These are phyloP conservation scores for Enteromius treurensis DNA, from an alignment of 2,797 vertebrate species.

Conservation along the genomic window DNA sequence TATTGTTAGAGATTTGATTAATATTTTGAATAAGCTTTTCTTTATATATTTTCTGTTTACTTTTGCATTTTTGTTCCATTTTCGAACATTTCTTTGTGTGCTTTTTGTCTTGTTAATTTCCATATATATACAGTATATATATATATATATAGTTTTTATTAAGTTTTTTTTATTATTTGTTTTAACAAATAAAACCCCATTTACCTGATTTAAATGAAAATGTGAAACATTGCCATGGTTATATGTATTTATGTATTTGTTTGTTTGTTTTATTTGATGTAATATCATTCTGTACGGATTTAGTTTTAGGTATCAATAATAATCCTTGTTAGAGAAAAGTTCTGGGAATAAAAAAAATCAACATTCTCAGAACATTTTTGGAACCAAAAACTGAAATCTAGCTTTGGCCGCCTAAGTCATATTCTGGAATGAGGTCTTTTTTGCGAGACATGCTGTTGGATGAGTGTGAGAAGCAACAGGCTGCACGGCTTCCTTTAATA, in stretches of 20 bases:
- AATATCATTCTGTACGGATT: neutral
- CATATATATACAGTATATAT: no score
- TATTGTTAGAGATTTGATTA: no score
- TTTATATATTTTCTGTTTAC: neutral
- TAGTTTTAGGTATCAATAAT: neutral
- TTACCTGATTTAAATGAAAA: no score
- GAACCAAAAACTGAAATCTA: neutral
- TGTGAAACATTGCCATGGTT: no score
- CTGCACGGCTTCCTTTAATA: slow-evolving; percentile 62
- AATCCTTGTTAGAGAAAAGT: neutral
- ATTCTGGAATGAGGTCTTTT: neutral
- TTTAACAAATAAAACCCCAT: no score
- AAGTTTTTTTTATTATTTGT: no score
- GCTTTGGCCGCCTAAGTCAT: neutral
- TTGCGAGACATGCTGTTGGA: neutral
- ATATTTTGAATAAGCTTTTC: neutral
- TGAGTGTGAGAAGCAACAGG: slow-evolving; percentile 43
- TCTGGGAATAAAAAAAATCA: neutral
- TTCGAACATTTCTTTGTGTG: no score
- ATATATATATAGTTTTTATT: no score
- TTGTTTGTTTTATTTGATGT: neutral
- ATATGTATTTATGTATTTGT: neutral
- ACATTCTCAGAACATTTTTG: neutral
- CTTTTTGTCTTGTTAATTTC: no score
- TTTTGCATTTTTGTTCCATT: no score